Conservation (phyloP, 2,113 vertebrate species). For the Hydrochoerus hydrochaeris region DNA sequence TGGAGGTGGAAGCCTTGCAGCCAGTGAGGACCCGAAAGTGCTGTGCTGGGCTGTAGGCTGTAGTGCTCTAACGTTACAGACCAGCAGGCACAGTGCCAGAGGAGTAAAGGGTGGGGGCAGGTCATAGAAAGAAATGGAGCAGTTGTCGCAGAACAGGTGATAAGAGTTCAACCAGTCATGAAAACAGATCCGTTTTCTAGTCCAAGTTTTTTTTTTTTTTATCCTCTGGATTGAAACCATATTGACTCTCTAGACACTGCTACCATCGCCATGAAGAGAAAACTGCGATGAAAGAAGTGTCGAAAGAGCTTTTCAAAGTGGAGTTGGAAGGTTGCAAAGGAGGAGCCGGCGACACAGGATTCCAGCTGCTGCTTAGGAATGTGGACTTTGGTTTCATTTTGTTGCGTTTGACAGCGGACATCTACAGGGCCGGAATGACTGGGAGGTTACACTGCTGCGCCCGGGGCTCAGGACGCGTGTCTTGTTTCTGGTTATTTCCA, state of each 20-base stretch:
- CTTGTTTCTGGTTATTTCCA: too few relatives aligned
- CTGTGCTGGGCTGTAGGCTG: background rate
- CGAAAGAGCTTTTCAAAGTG: background rate
- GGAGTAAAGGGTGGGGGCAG: background rate
- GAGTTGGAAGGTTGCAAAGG: background rate
- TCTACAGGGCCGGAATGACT: background rate
- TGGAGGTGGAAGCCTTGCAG: background rate
- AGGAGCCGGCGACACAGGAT: background rate
- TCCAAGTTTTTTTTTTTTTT: background rate
- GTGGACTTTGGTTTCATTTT: background rate
- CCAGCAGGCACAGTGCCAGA: background rate
- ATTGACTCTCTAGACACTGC: background rate
- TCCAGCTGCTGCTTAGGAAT: background rate
- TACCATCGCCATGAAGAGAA: background rate
- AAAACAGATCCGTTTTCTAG: background rate
- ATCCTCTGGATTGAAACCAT: background rate
- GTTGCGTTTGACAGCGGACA: background rate
- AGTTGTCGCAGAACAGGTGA: background rate
- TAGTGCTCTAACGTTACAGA: background rate
- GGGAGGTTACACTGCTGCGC: background rate
- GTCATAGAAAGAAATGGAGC: background rate
- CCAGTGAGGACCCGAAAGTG: accelerated
- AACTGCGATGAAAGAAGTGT: background rate
- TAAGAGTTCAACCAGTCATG: background rate
- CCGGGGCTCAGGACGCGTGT: background rate